Conservation (phyloP, 35 echinoderm and acorn worm genomes). For the Eucidaris tribuloides region DNA sequence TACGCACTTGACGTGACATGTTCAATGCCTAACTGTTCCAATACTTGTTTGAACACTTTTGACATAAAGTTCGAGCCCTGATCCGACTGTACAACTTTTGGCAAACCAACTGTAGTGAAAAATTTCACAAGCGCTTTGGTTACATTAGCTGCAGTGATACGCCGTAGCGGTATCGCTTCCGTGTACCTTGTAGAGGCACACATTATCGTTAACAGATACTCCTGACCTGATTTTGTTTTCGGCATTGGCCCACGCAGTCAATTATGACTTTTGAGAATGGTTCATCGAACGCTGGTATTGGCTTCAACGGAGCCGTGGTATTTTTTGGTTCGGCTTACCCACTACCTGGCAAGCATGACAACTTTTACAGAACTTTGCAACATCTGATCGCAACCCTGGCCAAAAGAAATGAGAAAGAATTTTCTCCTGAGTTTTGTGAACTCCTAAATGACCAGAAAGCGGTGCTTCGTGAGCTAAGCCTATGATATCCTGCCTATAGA, state of each 20-base stretch:
- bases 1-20: constrained; percentile 51
- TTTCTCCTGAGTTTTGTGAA: constrained; percentile 45
- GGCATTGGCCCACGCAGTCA: too few species aligned
- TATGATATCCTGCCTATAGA: constrained; percentile 31
- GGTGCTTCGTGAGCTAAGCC: constrained; percentile 52
- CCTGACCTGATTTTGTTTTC: constrained; percentile 52
- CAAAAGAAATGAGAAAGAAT: constrained; percentile 81
- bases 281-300: too few species aligned
- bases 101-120: constrained; percentile 67
- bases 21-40: constrained; percentile 46
- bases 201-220: constrained; percentile 68
- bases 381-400: constrained; percentile 57
- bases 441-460: constrained; percentile 30
- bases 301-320: constrained; percentile 49
- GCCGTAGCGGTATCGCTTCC: constrained; percentile 57
- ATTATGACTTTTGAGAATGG: too few species aligned
- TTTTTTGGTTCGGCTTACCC: too few species aligned
- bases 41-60: constrained; percentile 52
- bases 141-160: constrained; percentile 48
- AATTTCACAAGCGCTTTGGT: constrained; percentile 46
- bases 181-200: constrained; percentile 62
- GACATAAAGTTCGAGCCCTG: constrained; percentile 74
- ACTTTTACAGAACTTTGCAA: constrained; percentile 63
- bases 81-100: constrained; percentile 63
- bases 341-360: too few species aligned